Evolutionary conservation across 2,113 vertebrate species (phyloP).

Genomic region (Ophthalmolycus amberensis): DNA sequence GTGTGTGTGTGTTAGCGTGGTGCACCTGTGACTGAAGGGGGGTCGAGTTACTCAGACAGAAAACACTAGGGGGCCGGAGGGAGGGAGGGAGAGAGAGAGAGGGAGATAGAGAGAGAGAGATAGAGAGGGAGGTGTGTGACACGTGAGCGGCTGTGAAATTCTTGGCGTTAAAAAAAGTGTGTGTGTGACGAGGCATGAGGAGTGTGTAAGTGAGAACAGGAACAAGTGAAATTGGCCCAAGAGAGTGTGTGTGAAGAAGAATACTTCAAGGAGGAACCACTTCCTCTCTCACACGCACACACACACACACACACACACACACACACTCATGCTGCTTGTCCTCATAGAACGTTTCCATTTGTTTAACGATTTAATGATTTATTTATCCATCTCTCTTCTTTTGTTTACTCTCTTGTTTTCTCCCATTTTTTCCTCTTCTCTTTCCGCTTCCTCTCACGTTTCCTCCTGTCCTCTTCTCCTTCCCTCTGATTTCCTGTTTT

Average conservation of each 20-base stretch:
- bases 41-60: conserved; percentile 72
- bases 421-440: neutral
- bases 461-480: neutral
- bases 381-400: neutral
- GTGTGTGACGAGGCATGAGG: conserved; percentile 6
- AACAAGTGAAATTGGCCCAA: conserved; percentile 11
- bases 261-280: conserved; percentile 33
- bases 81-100: conserved; percentile 17
- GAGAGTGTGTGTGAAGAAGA: neutral
- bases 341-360: conserved; percentile 10
- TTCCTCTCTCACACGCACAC: neutral
- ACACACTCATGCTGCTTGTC: neutral
- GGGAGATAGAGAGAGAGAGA: neutral
- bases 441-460: too few species aligned
- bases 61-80: conserved; percentile 66
- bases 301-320: neutral
- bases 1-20: conserved; percentile 51
- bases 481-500: neutral
- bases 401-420: neutral
- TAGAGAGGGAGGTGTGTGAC: conserved; percentile 1
- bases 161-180: conserved; percentile 29
- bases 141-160: conserved; percentile 40
- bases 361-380: neutral
- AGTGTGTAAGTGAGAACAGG: conserved; percentile 36
- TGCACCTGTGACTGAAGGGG: conserved; percentile 89